Evolutionary conservation across 2,113 vertebrate species (phyloP).

Genomic region (Rissa tridactyla): DNA sequence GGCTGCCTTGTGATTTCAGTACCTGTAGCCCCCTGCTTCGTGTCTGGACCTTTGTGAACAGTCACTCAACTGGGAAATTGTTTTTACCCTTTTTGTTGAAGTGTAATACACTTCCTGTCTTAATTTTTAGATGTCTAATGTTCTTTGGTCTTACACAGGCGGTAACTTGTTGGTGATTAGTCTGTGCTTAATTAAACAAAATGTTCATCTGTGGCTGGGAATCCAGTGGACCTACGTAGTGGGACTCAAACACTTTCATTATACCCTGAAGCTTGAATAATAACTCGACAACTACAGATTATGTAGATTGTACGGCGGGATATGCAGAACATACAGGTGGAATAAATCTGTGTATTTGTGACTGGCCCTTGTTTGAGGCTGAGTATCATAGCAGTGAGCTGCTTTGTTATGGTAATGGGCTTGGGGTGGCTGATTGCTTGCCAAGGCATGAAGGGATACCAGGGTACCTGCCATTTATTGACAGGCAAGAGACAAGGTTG

Average conservation of each 20-base stretch:
- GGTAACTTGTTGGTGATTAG: not conserved
- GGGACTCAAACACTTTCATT: not conserved
- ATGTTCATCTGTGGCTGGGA: not conserved
- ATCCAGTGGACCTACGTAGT: not conserved
- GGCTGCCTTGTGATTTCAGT: not conserved
- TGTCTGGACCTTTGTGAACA: not conserved
- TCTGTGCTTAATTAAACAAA: not conserved
- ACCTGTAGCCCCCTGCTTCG: not conserved
- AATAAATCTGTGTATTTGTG: not conserved
- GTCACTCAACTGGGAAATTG: not conserved
- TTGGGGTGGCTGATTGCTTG: not conserved
- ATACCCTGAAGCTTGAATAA: not conserved
- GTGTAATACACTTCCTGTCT: not conserved
- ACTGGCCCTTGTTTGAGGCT: not conserved
- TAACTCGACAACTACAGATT: not conserved
- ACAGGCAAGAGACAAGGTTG: not conserved
- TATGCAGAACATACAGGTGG: not conserved
- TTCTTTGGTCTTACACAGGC: not conserved
- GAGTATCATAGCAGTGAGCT: not conserved
- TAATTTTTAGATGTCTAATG: not conserved
- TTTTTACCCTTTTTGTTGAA: not conserved
- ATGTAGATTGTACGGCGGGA: too few relatives aligned
- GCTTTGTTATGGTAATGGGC: not conserved
- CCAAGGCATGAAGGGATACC: not conserved
- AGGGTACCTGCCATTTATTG: not conserved